These are phyloP conservation scores for Timandra comae DNA, from an alignment of 2,888 invertebrate species.

Conservation along the genomic window DNA sequence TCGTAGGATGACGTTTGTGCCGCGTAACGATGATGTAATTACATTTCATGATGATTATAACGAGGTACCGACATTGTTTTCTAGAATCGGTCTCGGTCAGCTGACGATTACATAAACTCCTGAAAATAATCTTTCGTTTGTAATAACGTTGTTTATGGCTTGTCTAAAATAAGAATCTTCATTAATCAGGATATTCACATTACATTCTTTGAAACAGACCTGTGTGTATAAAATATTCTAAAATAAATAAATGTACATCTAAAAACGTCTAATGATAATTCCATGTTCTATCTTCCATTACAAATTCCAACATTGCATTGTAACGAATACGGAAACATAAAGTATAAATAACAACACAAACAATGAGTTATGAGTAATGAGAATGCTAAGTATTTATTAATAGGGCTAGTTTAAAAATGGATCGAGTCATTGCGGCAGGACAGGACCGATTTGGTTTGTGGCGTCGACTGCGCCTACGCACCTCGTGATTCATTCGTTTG, in stretches of 20 bases:
- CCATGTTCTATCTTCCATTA: too few species aligned
- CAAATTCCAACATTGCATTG: not conserved
- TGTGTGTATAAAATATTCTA: too few species aligned
- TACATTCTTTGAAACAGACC: too few species aligned
- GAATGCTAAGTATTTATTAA: conserved; percentile 27
- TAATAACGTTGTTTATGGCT: too few species aligned
- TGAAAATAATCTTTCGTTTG: conserved; percentile 25
- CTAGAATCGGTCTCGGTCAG: conserved; percentile 19
- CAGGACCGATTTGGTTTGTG: conserved; percentile 56
- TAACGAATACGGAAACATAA: too few species aligned
- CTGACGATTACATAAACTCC: conserved; percentile 19
- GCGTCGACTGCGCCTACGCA: conserved; percentile 52
- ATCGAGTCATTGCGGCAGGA: conserved; percentile 44
- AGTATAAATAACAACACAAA: not conserved
- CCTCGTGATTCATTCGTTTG: conserved; percentile 65
- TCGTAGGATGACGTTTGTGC: conserved; percentile 42
- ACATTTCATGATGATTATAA: conserved; percentile 28
- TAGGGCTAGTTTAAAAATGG: conserved; percentile 50
- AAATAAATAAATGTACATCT: not conserved
- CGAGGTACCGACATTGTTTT: conserved; percentile 33
- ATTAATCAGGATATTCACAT: too few species aligned
- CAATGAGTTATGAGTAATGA: conserved; percentile 14
- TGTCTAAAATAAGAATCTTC: too few species aligned
- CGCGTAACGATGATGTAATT: conserved; percentile 50
- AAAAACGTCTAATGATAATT: too few species aligned